Conservation (phyloP, 2,888 invertebrate species). For the Agrochola lychnidis region DNA sequence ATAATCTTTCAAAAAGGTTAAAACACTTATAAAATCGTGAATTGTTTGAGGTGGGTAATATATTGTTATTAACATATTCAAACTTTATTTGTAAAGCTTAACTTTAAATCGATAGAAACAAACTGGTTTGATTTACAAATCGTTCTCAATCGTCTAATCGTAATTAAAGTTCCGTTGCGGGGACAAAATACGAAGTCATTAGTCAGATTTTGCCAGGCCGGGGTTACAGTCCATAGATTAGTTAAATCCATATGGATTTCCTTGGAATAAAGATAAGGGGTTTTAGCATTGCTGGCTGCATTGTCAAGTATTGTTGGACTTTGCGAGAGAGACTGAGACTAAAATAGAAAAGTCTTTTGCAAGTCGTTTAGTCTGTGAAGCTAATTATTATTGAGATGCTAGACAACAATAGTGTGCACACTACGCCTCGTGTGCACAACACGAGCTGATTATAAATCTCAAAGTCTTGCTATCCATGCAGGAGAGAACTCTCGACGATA, state of each 20-base stretch:
- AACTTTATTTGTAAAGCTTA: constrained; percentile 36
- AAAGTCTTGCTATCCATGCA: constrained; percentile 14
- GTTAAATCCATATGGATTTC: constrained; percentile 46
- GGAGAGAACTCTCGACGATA: constrained; percentile 37
- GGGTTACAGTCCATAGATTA: constrained; percentile 23
- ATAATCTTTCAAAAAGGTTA: constrained; percentile 20
- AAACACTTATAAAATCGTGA: constrained; percentile 26
- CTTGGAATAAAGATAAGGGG: constrained; percentile 22
- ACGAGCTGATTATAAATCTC: constrained; percentile 5
- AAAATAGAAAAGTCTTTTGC: constrained; percentile 37
- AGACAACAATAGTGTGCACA: constrained; percentile 5
- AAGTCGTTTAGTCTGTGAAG: constrained; percentile 18
- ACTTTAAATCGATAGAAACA: constrained; percentile 39
- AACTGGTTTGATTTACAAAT: constrained; percentile 52
- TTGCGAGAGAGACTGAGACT: constrained; percentile 18
- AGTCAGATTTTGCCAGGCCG: constrained; percentile 24
- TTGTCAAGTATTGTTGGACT: constrained; percentile 30
- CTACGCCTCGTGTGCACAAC: not conserved
- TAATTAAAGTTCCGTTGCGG: constrained; percentile 55
- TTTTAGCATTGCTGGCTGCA: constrained; percentile 10
- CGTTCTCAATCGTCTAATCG: constrained; percentile 22
- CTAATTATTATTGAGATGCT: constrained; percentile 29
- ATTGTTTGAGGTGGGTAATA: constrained; percentile 9
- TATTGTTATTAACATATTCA: constrained; percentile 5
- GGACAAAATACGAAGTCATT: constrained; percentile 37